Base-by-base conservation (phyloP, 2,113 vertebrate genomes). In the Todiramphus saurophagus region DNA sequence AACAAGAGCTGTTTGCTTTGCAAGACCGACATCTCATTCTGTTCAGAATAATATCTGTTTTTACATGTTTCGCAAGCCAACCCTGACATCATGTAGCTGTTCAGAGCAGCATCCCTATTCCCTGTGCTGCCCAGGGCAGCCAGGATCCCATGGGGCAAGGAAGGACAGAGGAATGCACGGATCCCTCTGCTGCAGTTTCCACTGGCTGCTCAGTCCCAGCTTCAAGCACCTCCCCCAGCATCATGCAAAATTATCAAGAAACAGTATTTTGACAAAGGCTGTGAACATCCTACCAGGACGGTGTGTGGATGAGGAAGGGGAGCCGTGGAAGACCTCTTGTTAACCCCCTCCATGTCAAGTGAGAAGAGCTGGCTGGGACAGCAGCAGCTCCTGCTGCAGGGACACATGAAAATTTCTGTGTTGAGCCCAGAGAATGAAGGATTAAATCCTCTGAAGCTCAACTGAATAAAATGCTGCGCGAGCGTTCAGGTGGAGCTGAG, bases 131-230 rank as follows among this genome's bases (percentile, higher is more conserved):
- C 41, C 4, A 0, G 60, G 35, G 24, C 51, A 64, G 53, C 17
- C 5, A 2, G 41, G 31, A 51, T 69, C 37, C 83, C 0, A 0
- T 1, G 2, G 51, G 58, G n/a, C 24, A 41, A 19, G 72, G 68
- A 83, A 69, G 31, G 39, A 79, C 18, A 30, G 83, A 62, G 48
- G 50, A 69, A 44, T 5, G 13, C 3, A 39, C 0, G 0, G 67
- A 79, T 25, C 64, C 46, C 35, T 43, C 44, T 15, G 15, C 50
- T 44, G 44, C 39, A 43, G 25, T 31, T 31, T 31, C 10, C 55
- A 37, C 35, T 31, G 30, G 25, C 56, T 74, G 76, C 83, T 69
- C 59, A 77, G 59, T 15, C 67, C 43, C 79, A 68, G 31, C 43
- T 72, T 59, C 48, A 64, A 75, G 35, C 1, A 31, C 4, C 37